Percentiles rank a stretch among this genome's conserved stretches.
Evolutionary conservation across 2,888 invertebrate genomes (phyloP).

Genomic region (Mongoloraphidia duomilia): DNA sequence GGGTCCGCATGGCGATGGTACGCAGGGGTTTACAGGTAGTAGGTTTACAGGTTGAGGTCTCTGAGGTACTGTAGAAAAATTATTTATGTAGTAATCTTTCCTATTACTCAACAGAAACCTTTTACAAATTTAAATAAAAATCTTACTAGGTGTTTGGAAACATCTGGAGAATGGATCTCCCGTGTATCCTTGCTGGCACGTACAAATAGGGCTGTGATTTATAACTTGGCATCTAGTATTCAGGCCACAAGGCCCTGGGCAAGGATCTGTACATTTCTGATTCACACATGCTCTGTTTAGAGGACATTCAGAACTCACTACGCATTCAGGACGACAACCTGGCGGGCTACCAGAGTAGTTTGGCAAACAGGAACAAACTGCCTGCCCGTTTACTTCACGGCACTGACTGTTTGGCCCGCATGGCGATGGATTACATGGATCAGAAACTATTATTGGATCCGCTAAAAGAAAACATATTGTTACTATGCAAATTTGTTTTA

Average conservation of each 20-base stretch:
- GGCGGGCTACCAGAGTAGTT: conserved; percentile 54
- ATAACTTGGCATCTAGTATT: conserved; percentile 55
- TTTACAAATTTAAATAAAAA: not conserved
- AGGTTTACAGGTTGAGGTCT: conserved; percentile 21
- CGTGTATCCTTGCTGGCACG: conserved; percentile 41
- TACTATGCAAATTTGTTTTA: not conserved
- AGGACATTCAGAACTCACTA: conserved; percentile 50
- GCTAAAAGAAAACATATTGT: conserved; percentile 26
- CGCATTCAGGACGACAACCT: conserved; percentile 50
- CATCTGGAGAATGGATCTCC: conserved; percentile 35
- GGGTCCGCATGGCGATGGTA: conserved; percentile 44
- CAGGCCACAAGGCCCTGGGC: conserved; percentile 54
- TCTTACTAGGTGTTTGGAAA: conserved; percentile 27
- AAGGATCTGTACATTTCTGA: conserved; percentile 57
- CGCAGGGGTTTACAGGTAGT: conserved; percentile 29
- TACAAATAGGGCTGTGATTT: conserved; percentile 57
- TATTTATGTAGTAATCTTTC: not conserved
- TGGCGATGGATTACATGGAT: conserved; percentile 41
- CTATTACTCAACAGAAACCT: not conserved
- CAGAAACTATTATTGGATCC: conserved; percentile 8
- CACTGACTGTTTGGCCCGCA: conserved; percentile 50
- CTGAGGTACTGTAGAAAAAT: conserved; percentile 15
- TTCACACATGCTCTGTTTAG: conserved; percentile 48
- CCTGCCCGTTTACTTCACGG: conserved; percentile 39
- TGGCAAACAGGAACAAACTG: conserved; percentile 55